A percentile compares a stretch with the other conserved stretches of the same genome.
Conservation (phyloP, 2,797 vertebrate genomes). For the Bufotes viridis region DNA sequence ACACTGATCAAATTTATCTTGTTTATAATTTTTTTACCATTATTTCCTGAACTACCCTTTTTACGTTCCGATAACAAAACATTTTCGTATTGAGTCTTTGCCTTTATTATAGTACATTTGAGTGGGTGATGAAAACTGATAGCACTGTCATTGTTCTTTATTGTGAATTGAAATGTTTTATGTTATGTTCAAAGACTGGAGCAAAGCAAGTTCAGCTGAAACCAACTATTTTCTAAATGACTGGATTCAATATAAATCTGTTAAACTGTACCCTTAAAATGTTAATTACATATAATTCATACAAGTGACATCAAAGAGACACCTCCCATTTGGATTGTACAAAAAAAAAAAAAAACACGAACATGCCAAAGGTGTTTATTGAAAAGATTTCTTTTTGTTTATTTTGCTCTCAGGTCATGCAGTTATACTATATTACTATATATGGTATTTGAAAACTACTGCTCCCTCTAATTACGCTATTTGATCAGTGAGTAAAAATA, state of each 20-base stretch:
- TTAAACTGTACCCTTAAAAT: conserved; percentile 41
- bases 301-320: conserved; percentile 29
- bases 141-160: conserved; percentile 35
- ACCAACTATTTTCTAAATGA: conserved; percentile 56
- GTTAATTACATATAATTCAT: conserved; percentile 45
- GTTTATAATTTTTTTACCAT: neutral
- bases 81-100: neutral
- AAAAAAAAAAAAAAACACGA: neutral
- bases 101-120: conserved; percentile 17
- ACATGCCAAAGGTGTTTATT: neutral
- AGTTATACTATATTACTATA: neutral
- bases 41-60: neutral
- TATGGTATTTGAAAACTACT: too few relatives aligned
- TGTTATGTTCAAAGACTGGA: conserved; percentile 34
- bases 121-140: conserved; percentile 23
- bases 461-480: too few relatives aligned
- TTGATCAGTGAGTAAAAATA: too few relatives aligned
- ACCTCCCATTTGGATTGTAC: neutral
- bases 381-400: neutral
- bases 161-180: conserved; percentile 38
- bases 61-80: conserved; percentile 1
- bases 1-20: too few relatives aligned
- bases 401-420: neutral
- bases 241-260: conserved; percentile 35
- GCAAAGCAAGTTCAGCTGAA: conserved; percentile 21